Evolutionary conservation across 2,797 vertebrate species (phyloP).

Genomic region (Hippoglossus hippoglossus): DNA sequence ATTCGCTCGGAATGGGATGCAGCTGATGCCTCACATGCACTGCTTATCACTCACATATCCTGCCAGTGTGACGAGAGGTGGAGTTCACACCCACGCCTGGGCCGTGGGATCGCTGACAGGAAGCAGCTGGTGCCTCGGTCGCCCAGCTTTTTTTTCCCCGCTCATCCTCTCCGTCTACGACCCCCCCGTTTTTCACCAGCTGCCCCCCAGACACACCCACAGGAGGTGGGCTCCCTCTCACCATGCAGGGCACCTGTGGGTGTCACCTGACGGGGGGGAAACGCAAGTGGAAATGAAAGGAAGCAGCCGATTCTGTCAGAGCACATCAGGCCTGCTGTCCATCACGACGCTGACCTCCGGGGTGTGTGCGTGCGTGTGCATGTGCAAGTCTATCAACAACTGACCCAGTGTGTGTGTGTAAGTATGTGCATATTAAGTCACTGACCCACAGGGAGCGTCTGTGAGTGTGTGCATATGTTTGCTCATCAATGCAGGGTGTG

Average conservation of each 20-base stretch:
- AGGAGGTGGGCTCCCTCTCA: conserved; percentile 71
- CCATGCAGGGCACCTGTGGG: conserved; percentile 81
- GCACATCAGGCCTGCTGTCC: conserved; percentile 81
- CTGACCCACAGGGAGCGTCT: conserved; percentile 77
- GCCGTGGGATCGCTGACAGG: conserved; percentile 63
- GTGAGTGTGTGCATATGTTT: conserved; percentile 75
- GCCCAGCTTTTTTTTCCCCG: conserved; percentile 20
- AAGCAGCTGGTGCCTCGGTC: conserved; percentile 76
- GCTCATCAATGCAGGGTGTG: conserved; percentile 73
- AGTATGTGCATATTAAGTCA: conserved; percentile 74
- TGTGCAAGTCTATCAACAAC: conserved; percentile 62
- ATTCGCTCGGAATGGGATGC: conserved; percentile 47
- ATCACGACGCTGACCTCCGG: conserved; percentile 81
- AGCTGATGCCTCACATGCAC: conserved; percentile 44
- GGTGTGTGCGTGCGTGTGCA: conserved; percentile 57
- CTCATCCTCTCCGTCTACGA: conserved; percentile 51
- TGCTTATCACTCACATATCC: conserved; percentile 32
- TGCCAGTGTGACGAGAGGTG: conserved; percentile 41
- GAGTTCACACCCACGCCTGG: conserved; percentile 49
- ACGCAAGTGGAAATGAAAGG: conserved; percentile 84
- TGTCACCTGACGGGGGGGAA: conserved; percentile 84
- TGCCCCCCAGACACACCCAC: conserved; percentile 52
- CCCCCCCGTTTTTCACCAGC: conserved; percentile 48
- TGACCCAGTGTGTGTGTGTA: conserved; percentile 63
- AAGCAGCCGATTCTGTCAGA: conserved; percentile 85